Evolutionary conservation across 2,113 vertebrate genomes (phyloP), one percentile per base, ranked within the genome.

Genomic region (Cepphus grylle): DNA sequence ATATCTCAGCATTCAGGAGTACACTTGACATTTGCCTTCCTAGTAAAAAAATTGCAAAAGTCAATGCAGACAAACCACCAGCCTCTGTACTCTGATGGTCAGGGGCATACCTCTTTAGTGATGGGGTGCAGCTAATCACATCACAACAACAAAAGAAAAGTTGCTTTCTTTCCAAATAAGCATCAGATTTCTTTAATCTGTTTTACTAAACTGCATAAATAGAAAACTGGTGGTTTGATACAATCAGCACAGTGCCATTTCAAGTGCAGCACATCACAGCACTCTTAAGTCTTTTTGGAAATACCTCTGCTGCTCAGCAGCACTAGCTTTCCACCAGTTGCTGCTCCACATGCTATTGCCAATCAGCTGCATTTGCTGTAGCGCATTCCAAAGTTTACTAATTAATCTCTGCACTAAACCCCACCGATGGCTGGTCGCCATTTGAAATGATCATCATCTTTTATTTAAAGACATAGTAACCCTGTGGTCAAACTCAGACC

Each of bases 291-390:
- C 96, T 90, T 97, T 98, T 97, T 98, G 96, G 95, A 98, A 98
- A 98, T 97, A 94, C 93, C 78, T 97, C 81, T 91, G 95, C 92
- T 90, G 78, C 91, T 86, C 77, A 90, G 94, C 93, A 97, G 95
- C 83, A 88, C 85, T 56, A 69, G 89, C 95, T 66, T 96, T 96
- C 94, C 96, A 96, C 94, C 98, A 98, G 98, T 98, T 98, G 98
- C 98, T 98, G 92, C 96, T 95, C 97, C 99, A 99, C 97, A 96
- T 99, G 99, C 97, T 98, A 88, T 94, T 98, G 98, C 98, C 99
- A 99, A 98, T 99, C 99, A 99, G 97, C 76, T 96, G 88, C 97
- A 97, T 97, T 97, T 98, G 97, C 96, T 96, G 92, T 94, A 96
- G 94, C 52, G 82, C 96, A 98, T 98, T 98, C 97, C 98, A 79